Percentiles rank a stretch among this genome's conserved stretches.
phyloP scores from a whole-genome alignment of 2,113 vertebrate genomes.

The Brachyistius frenatus region DNA sequence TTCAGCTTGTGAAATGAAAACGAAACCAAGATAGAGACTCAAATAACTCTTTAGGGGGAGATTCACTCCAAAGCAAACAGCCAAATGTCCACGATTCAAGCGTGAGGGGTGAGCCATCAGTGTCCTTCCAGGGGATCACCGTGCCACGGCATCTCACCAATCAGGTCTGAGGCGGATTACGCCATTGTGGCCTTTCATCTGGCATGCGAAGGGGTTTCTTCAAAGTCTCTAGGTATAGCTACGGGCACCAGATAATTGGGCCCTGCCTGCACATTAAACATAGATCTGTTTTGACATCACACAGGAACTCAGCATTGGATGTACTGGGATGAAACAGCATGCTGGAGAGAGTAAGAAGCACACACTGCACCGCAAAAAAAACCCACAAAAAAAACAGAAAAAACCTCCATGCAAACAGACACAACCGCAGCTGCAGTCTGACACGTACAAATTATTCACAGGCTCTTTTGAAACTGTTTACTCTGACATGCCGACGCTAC shows the following conservation, averaged over 20 bases:
- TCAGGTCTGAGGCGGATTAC: constrained; percentile 17
- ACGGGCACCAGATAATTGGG: constrained; percentile 58
- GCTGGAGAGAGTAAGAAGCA: constrained; percentile 48
- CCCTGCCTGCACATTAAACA: constrained; percentile 59
- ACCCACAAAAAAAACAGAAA: constrained; percentile 21
- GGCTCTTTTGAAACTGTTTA: constrained; percentile 63
- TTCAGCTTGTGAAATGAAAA: background rate
- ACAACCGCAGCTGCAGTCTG: constrained; percentile 41
- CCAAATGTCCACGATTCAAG: constrained; percentile 15
- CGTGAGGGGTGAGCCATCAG: constrained; percentile 32
- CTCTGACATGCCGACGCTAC: constrained; percentile 33
- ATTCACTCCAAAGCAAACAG: constrained; percentile 26
- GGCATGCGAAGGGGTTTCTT: constrained; percentile 28
- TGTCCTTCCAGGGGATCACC: constrained; percentile 38
- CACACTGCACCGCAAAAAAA: constrained; percentile 38
- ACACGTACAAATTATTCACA: constrained; percentile 51
- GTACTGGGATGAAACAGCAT: constrained; percentile 64
- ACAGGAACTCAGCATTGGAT: constrained; percentile 45
- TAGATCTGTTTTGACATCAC: constrained; percentile 65
- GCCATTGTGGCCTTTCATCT: constrained; percentile 19
- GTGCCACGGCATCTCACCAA: constrained; percentile 18
- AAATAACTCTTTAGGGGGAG: constrained; percentile 20
- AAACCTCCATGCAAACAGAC: constrained; percentile 50
- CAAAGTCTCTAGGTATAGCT: constrained; percentile 49
- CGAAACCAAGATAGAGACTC: background rate